Percentiles rank a stretch among this genome's conserved stretches.
Evolutionary conservation across 2,113 vertebrate genomes (phyloP).

Genomic region (Phylloscopus trochilus): DNA sequence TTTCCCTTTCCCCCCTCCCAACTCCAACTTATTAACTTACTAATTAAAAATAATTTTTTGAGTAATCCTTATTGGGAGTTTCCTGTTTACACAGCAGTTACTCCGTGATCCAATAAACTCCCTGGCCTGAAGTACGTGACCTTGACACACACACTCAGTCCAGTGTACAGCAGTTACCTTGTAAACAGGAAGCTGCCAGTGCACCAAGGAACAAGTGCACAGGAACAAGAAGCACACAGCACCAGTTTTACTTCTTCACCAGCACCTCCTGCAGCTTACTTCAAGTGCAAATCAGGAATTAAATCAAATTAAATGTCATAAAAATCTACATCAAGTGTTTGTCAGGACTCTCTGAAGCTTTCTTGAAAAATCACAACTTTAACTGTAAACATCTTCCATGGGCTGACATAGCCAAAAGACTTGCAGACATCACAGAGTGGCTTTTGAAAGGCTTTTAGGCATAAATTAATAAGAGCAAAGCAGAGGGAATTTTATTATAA

Average conservation of each 20-base stretch:
- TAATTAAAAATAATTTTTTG: slow-evolving; percentile 6
- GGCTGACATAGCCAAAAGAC: neutral
- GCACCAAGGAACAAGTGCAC: neutral
- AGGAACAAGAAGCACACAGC: neutral
- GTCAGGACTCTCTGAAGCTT: neutral
- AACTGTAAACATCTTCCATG: neutral
- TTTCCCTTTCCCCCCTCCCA: neutral
- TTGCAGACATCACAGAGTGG: neutral
- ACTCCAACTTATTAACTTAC: neutral
- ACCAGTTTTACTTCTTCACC: neutral
- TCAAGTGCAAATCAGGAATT: neutral
- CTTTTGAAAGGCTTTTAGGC: neutral
- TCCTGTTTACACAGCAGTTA: slow-evolving; percentile 42
- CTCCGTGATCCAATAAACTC: neutral
- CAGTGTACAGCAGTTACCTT: neutral
- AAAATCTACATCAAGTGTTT: neutral
- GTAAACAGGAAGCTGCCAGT: slow-evolving; percentile 43
- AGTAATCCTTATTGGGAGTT: slow-evolving; percentile 2
- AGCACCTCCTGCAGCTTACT: neutral
- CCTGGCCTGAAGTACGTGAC: neutral
- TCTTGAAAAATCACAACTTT: neutral
- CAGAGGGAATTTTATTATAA: neutral
- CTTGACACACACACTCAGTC: neutral
- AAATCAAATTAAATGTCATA: neutral
- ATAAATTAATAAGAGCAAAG: neutral